Evolutionary conservation across 30 jellyfish, hydroid and myxozoan genomes (phyloP), one percentile per base, ranked within the genome.

Genomic region (Pelagia noctiluca): DNA sequence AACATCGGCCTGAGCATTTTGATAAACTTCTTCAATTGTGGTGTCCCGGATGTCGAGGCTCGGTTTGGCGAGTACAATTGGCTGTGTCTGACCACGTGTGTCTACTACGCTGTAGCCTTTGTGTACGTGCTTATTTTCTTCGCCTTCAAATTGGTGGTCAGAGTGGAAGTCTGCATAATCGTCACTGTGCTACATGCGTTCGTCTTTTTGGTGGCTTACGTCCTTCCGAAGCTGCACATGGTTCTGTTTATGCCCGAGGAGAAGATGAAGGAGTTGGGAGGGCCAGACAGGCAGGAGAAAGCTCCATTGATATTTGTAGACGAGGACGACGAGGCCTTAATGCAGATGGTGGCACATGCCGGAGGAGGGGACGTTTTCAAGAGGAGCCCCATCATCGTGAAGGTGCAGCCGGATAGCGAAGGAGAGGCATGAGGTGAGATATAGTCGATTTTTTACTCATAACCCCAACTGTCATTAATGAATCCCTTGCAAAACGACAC

Each of bases 41-140:
- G 96, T 24, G 96, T 91, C 21, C 88, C 94, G 12, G 80, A 95
- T 31, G 91, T 95, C 87, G 94, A 83, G 71, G 97, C 87, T 1
- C 76, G 82, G 33, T 84, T 85, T 50, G 97, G 89, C 28, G 99
- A 95, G 48, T 69, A 83, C 88, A 83, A 89, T 49, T 85, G 89
- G 85, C 78, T 83, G 12, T 67, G 95, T 67, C 52, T 88, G 52
- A 83, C 97, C 30, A 30, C 81, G 21, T 89, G 96, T 63, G 63
- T 74, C 30, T 88, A 66, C 87, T 95, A 80, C 48, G 42, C 77
- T 48, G 60, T 68, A 30, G 78, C 90, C 12, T 78, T 88, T 67
- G 0, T 80, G 63, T 96, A 80, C 84, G 72, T 95, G 24, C 68
- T 83, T 29, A 76, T 83, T 3, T 60, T 88, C 74, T 89, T 89